These are phyloP conservation scores for Muntiacus reevesi DNA, from an alignment of 2,113 vertebrate genomes.

Conservation along the genomic window DNA sequence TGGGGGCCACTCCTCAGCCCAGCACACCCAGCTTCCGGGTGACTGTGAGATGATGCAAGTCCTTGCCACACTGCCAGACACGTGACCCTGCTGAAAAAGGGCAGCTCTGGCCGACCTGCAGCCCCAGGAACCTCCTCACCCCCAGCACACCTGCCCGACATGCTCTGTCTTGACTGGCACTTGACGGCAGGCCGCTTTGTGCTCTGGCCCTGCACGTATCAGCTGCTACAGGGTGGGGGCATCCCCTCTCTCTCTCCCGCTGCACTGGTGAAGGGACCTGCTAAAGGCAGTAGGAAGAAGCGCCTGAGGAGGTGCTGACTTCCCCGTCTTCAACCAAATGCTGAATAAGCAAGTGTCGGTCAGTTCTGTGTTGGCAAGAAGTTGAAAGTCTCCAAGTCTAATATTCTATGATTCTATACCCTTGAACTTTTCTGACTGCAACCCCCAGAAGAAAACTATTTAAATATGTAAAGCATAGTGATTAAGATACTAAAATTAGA, in stretches of 20 bases:
- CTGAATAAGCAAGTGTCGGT: neutral
- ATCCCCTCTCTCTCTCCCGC: neutral
- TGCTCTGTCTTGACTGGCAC: fast-evolving
- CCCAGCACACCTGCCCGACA: fast-evolving
- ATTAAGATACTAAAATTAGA: neutral
- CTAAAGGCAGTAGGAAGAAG: neutral
- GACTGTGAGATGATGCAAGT: neutral
- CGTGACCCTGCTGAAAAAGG: neutral
- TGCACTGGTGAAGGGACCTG: neutral
- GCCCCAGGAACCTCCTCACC: neutral
- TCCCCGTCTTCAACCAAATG: neutral
- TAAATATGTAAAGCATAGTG: neutral
- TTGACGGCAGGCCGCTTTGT: neutral
- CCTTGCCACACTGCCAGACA: neutral
- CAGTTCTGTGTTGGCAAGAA: neutral
- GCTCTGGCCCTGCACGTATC: neutral
- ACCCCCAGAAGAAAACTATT: neutral
- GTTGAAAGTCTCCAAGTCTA: neutral
- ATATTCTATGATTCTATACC: neutral
- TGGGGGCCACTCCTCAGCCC: neutral
- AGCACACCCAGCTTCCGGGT: no score
- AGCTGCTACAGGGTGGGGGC: neutral
- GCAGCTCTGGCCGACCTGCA: neutral
- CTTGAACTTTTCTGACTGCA: neutral
- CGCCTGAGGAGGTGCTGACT: neutral